phyloP scores from a whole-genome alignment of 2,888 invertebrate species.

The Cephus runcator region DNA sequence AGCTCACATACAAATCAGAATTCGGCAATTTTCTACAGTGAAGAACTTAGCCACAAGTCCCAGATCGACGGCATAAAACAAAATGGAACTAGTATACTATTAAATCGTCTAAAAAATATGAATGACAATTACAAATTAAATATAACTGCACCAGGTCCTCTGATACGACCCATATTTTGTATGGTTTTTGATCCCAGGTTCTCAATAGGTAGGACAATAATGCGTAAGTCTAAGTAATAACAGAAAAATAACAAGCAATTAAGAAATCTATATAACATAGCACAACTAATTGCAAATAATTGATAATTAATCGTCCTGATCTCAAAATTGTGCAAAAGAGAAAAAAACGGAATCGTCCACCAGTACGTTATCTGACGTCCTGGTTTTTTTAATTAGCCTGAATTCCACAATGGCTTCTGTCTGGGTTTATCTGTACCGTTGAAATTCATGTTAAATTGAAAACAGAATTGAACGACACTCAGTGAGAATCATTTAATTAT shows the following conservation, averaged over 20 bases:
- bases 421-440: not conserved
- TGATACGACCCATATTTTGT: no score
- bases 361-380: no score
- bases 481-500: not conserved
- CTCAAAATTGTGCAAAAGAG: not conserved
- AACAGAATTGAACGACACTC: not conserved
- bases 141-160: no score
- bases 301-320: not conserved
- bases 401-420: not conserved
- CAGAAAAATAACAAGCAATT: no score
- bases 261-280: not conserved
- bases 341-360: not conserved
- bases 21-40: not conserved
- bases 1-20: not conserved
- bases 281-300: not conserved
- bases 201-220: no score
- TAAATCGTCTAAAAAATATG: no score
- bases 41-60: not conserved
- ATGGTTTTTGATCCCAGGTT: no score
- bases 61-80: no score
- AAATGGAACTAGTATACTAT: no score
- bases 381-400: not conserved
- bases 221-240: no score
- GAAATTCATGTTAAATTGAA: not conserved
- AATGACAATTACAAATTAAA: no score